Percentiles rank a stretch among this genome's conserved stretches.
phyloP scores from a whole-genome alignment of 2,113 vertebrate genomes.

The Rutilus rutilus region DNA sequence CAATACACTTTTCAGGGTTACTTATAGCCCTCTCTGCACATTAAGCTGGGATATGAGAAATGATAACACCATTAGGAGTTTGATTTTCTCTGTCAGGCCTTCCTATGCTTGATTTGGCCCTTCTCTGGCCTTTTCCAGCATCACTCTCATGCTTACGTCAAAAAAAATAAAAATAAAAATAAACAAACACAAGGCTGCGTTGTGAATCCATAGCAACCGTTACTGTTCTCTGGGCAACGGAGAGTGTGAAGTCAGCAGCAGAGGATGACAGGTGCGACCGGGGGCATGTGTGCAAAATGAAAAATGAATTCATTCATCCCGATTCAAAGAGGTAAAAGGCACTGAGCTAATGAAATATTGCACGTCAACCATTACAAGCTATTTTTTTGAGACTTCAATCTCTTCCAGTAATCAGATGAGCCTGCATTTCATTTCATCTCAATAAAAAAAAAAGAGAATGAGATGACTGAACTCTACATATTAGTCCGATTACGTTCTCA shows the following conservation, averaged over 20 bases:
- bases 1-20: neutral
- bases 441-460: constrained; percentile 6
- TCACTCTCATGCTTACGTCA: constrained; percentile 42
- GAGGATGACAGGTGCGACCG: constrained; percentile 47
- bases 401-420: neutral
- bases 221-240: constrained; percentile 46
- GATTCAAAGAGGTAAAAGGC: neutral
- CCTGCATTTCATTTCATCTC: neutral
- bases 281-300: constrained; percentile 35
- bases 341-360: constrained; percentile 17
- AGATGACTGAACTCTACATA: neutral
- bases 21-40: neutral
- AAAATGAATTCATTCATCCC: constrained; percentile 36
- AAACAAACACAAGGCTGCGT: constrained; percentile 43
- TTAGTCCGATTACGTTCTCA: neutral
- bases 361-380: constrained; percentile 15
- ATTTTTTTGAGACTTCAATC: neutral
- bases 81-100: neutral
- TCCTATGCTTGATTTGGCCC: neutral
- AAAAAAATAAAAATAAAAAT: constrained; percentile 24
- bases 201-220: constrained; percentile 53
- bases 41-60: neutral
- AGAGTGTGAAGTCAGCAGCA: constrained; percentile 50
- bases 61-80: neutral
- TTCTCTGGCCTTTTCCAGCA: constrained; percentile 1